Conservation (phyloP, 2,113 vertebrate genomes). For the Polypterus bichir region DNA sequence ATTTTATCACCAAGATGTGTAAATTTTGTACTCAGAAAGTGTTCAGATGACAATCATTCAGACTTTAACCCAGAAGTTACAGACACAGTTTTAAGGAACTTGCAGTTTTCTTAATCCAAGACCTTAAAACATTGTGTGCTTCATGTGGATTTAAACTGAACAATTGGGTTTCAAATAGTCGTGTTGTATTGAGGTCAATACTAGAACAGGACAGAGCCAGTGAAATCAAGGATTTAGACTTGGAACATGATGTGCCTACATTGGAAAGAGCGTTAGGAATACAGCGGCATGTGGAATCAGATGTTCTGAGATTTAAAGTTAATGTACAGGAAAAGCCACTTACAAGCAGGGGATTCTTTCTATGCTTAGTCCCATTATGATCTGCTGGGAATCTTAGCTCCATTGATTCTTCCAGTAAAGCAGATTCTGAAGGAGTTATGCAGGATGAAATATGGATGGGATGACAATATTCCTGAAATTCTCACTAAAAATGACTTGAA, state of each 20-base stretch:
- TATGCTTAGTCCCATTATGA: slow-evolving; percentile 1
- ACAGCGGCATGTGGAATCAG: neutral
- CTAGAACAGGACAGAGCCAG: neutral
- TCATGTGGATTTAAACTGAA: neutral
- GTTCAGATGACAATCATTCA: neutral
- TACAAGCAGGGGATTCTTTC: slow-evolving; percentile 1
- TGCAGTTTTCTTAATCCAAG: neutral
- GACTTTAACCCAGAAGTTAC: neutral
- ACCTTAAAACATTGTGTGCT: neutral
- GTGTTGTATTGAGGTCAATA: neutral
- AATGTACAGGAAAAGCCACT: neutral
- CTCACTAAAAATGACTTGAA: too few species aligned
- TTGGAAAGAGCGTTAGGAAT: neutral
- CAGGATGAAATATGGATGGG: too few species aligned
- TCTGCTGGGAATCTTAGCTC: slow-evolving; percentile 1
- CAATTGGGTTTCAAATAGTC: neutral
- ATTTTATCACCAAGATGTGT: slow-evolving; percentile 9
- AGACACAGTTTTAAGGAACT: neutral
- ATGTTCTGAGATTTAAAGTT: neutral
- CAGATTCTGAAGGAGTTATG: too few species aligned
- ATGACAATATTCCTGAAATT: too few species aligned
- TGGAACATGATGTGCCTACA: neutral
- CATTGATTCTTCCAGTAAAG: slow-evolving; percentile 1
- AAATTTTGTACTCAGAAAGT: slow-evolving; percentile 2
- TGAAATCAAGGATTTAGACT: neutral